Base-by-base conservation (phyloP, 2,888 invertebrate species). In the Spisula solida region DNA sequence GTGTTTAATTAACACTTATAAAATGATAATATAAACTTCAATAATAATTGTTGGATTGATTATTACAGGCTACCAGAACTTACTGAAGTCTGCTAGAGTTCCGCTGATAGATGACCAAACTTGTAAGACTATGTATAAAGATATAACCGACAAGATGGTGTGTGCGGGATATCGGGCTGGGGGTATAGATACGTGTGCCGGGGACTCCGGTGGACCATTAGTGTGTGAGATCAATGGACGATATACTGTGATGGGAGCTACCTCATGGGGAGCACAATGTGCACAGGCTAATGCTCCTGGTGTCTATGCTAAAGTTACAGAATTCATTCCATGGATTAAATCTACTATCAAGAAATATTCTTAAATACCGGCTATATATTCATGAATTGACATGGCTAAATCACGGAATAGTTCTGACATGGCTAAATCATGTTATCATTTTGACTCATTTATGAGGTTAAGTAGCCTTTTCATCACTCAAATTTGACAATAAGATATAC, bases 201-300 rank as follows among this genome's bases (percentile, higher is more conserved):
- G 98, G 0, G 98, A 98, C 96, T 98, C 98, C 56, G 98, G 98
- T 47, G 98, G 98, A n/a, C 98, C 98, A 10, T 97, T 98, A 41
- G 98, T 98, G 79, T 98, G 98, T 95, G 96, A 97, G n/a, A 51
- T 90, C 0, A 82, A 92, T 78, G 91, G 91, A 25, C 51, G 47
- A 10, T 95, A 95, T 91, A 96, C 95, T 14, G 51, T 95, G 47
- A 80, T 95, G 91, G 96, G 96, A 5, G 93, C 94, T 12, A 95
- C 96, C 10, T 96, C 96, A 2, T 96, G 94, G 94, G 96, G 96
- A 10, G 90, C 92, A 60, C 95, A 95, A 10, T 96, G 96, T 94
- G 96, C 95, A 4, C 75, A 94, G 80, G 94, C 95, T 10, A 93
- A 95, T 78, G 90, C 95, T 8, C 96, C 96, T 18, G 96, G 96